Percentiles rank a stretch among this genome's conserved stretches.
phyloP scores from a whole-genome alignment of 2,888 invertebrate genomes.

The Craniophora ligustri region DNA sequence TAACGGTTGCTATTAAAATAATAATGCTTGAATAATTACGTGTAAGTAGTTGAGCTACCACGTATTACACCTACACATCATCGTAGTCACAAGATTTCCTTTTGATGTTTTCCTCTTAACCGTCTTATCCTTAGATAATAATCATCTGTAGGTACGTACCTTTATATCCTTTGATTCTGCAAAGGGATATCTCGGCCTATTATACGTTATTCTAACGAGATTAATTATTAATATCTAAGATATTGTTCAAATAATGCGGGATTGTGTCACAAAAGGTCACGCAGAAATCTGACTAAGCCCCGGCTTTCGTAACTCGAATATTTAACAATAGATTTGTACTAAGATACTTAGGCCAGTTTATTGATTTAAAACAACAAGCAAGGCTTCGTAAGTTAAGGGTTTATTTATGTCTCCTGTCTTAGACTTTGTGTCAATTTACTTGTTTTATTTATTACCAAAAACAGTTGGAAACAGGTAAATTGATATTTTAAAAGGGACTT shows the following conservation, averaged over 20 bases:
- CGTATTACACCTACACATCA: slow-evolving; percentile 21
- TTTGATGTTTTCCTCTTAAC: slow-evolving; percentile 46
- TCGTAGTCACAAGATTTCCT: slow-evolving; percentile 39
- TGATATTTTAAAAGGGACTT: too few species aligned
- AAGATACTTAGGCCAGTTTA: slow-evolving; percentile 26
- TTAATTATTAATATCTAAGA: slow-evolving; percentile 35
- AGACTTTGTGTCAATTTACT: background rate
- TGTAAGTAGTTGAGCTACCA: slow-evolving; percentile 1
- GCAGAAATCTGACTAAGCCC: slow-evolving; percentile 21
- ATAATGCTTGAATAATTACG: too few species aligned
- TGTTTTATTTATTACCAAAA: background rate
- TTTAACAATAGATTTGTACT: slow-evolving; percentile 34
- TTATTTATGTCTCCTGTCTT: background rate
- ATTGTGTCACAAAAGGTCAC: slow-evolving; percentile 15
- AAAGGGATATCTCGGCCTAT: slow-evolving; percentile 26
- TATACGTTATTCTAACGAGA: slow-evolving; percentile 28
- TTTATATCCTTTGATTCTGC: slow-evolving; percentile 30
- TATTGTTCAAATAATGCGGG: slow-evolving; percentile 16
- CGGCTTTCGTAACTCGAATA: slow-evolving; percentile 11
- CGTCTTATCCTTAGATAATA: slow-evolving; percentile 33
- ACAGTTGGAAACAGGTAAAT: too few species aligned
- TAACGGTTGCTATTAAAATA: too few species aligned
- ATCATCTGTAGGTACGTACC: slow-evolving; percentile 18
- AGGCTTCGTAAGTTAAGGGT: slow-evolving; percentile 14
- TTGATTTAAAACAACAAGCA: slow-evolving; percentile 26